These are phyloP conservation scores for Hypena proboscidalis DNA, from an alignment of 2,888 invertebrate species.

Conservation along the genomic window DNA sequence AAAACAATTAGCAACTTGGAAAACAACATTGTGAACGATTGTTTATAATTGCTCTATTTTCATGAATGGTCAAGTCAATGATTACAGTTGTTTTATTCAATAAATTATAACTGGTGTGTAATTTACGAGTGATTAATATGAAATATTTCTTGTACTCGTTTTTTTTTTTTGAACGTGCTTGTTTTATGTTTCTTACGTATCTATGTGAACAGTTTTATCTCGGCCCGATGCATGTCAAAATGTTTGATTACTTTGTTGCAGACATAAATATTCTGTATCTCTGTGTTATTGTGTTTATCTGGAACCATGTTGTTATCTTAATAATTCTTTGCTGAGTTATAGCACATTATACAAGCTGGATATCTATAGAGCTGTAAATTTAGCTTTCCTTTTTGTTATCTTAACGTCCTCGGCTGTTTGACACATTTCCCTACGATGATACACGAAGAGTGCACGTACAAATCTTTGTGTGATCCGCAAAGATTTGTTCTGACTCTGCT, in stretches of 20 bases:
- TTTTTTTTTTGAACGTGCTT: slow-evolving; percentile 21
- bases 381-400: too few relatives aligned
- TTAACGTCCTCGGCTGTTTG: too few relatives aligned
- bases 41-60: too few relatives aligned
- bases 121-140: slow-evolving; percentile 11
- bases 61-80: too few relatives aligned
- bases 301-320: neutral
- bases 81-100: too few relatives aligned
- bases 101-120: slow-evolving; percentile 4
- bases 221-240: slow-evolving; percentile 7
- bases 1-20: too few relatives aligned
- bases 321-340: neutral
- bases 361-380: neutral
- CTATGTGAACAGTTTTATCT: neutral
- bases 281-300: slow-evolving; percentile 1
- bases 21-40: too few relatives aligned
- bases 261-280: neutral
- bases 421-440: too few relatives aligned
- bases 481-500: too few relatives aligned
- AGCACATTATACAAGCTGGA: neutral
- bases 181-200: slow-evolving; percentile 8
- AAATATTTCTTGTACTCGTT: slow-evolving; percentile 19
- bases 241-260: slow-evolving; percentile 11
- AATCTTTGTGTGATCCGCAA: too few relatives aligned
- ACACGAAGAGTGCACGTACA: too few relatives aligned